These are phyloP conservation scores for Pectinophora gossypiella DNA, from an alignment of 1,140 invertebrate genomes.

Conservation along the genomic window DNA sequence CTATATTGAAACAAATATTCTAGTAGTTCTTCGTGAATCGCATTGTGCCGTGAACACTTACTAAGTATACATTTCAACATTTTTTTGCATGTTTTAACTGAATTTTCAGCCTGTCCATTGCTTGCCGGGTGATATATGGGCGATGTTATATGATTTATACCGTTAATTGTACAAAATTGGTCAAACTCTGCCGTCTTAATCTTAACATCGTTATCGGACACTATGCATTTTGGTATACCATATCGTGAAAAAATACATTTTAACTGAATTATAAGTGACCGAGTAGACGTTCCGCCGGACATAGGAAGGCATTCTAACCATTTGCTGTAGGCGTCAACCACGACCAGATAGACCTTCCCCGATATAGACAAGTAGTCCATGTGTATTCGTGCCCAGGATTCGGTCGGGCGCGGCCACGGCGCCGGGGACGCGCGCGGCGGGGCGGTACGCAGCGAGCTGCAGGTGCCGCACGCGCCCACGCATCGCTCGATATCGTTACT, in stretches of 20 bases:
- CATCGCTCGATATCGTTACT: background rate
- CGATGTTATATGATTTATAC: constrained; percentile 4
- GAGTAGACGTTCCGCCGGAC: background rate
- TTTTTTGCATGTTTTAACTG: too few species aligned
- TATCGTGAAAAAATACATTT: too few species aligned
- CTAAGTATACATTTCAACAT: constrained; percentile 3
- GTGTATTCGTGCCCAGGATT: background rate
- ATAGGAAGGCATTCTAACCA: too few species aligned
- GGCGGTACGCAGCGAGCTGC: background rate
- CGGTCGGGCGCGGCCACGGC: constrained; percentile 7
- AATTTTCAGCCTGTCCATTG: too few species aligned
- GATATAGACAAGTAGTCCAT: constrained; percentile 1
- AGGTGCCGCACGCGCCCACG: background rate
- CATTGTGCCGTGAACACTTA: background rate
- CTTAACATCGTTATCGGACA: constrained; percentile 7
- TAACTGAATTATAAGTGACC: background rate
- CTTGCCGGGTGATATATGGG: too few species aligned
- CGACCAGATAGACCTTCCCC: background rate
- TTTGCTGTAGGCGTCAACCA: too few species aligned
- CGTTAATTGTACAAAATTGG: background rate
- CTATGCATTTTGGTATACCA: background rate
- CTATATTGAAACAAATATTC: background rate
- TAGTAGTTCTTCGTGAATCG: background rate
- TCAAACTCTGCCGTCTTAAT: background rate
- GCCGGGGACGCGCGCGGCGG: too few species aligned